Conservation (phyloP, 2,888 invertebrate species). For the Eledona agricola region DNA sequence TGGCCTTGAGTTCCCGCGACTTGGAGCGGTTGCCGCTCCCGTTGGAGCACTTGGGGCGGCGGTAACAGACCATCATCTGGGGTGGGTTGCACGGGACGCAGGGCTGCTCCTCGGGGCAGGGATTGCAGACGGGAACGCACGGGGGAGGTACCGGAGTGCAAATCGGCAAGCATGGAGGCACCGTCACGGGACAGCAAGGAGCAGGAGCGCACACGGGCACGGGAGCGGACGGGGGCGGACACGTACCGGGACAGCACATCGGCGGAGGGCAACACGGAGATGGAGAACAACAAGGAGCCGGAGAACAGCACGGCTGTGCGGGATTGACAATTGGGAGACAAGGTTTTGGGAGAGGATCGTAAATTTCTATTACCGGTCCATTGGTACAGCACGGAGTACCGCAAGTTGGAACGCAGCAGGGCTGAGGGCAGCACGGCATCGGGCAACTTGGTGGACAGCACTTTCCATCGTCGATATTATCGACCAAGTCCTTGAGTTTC, state of each 20-base stretch:
- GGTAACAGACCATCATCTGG: slow-evolving; percentile 67
- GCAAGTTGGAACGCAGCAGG: slow-evolving; percentile 58
- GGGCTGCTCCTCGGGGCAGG: slow-evolving; percentile 66
- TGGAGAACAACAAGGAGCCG: slow-evolving; percentile 52
- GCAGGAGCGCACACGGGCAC: slow-evolving; percentile 50
- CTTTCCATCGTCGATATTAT: slow-evolving; percentile 52
- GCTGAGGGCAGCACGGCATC: slow-evolving; percentile 61
- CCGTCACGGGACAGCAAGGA: slow-evolving; percentile 61
- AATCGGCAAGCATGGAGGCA: slow-evolving; percentile 64
- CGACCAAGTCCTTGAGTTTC: slow-evolving; percentile 54
- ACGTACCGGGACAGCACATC: slow-evolving; percentile 59
- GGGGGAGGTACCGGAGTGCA: slow-evolving; percentile 63
- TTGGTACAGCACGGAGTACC: slow-evolving; percentile 45
- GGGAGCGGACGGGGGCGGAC: slow-evolving; percentile 58
- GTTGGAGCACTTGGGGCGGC: slow-evolving; percentile 57
- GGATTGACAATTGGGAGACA: slow-evolving; percentile 65
- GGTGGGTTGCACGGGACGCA: slow-evolving; percentile 68
- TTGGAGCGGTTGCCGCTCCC: slow-evolving; percentile 60
- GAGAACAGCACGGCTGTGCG: slow-evolving; percentile 65
- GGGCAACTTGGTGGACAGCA: slow-evolving; percentile 44
- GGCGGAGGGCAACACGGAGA: slow-evolving; percentile 43
- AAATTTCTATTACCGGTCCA: slow-evolving; percentile 63
- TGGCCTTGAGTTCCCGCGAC: slow-evolving; percentile 66
- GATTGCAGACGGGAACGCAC: slow-evolving; percentile 64
- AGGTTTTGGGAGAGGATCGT: slow-evolving; percentile 67